phyloP scores from a whole-genome alignment of 2,797 vertebrate species.

The Sarcoramphus papa region DNA sequence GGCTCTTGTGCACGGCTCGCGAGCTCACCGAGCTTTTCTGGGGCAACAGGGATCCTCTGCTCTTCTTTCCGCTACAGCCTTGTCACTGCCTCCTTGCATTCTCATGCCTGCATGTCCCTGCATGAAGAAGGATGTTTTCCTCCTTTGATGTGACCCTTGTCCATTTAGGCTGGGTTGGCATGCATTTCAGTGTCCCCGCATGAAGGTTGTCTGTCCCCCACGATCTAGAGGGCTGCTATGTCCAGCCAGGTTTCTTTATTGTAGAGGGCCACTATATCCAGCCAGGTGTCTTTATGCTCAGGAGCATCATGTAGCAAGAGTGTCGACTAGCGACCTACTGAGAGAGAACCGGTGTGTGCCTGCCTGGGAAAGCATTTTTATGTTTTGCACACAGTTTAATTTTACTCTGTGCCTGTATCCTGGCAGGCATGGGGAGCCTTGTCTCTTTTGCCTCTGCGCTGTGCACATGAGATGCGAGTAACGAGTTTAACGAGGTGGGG shows the following conservation, averaged over 20 bases:
- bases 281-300: not conserved
- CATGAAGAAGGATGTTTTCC: rapidly evolving
- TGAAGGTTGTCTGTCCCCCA: not conserved
- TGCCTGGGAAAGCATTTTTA: not conserved
- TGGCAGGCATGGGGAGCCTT: not conserved
- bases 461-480: not conserved
- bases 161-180: not conserved
- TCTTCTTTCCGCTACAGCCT: not conserved
- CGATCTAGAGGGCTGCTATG: rapidly evolving
- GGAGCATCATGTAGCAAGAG: not conserved
- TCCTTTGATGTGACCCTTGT: not conserved
- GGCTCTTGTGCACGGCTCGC: rapidly evolving
- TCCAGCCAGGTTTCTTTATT: not conserved
- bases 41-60: not conserved
- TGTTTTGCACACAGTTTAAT: not conserved
- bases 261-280: not conserved
- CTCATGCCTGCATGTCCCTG: rapidly evolving
- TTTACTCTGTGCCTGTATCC: not conserved
- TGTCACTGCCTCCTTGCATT: not conserved
- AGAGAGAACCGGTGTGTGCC: not conserved
- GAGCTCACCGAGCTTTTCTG: not conserved
- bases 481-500: not conserved
- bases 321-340: not conserved
- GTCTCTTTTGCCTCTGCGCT: not conserved
- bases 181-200: not conserved